Percentiles rank a stretch among this genome's conserved stretches.
phyloP scores from a whole-genome alignment of 1,140 invertebrate species.

The Drosophila chauvacae region DNA sequence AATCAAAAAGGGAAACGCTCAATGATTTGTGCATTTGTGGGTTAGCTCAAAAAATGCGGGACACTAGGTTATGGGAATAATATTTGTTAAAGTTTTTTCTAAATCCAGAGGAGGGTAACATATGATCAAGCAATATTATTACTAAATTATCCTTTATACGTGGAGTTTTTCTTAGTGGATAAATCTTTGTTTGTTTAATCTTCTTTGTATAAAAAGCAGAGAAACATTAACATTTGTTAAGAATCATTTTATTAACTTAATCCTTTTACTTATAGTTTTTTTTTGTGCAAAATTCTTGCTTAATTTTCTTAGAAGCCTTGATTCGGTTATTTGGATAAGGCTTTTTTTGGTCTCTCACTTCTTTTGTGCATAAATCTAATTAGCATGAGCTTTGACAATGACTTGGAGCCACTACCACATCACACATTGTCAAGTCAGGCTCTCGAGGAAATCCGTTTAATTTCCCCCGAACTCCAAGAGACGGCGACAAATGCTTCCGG shows the following conservation, averaged over 20 bases:
- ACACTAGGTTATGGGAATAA: constrained; percentile 38
- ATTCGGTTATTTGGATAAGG: neutral
- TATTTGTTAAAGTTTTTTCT: neutral
- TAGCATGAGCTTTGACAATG: constrained; percentile 33
- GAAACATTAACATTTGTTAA: too few species aligned
- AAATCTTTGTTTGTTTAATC: neutral
- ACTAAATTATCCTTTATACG: neutral
- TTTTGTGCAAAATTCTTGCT: neutral
- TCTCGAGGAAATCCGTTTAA: constrained; percentile 73
- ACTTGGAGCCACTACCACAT: constrained; percentile 27
- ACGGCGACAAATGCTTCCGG: constrained; percentile 34
- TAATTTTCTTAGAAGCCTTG: neutral
- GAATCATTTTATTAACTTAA: neutral
- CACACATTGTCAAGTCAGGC: constrained; percentile 48
- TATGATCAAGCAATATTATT: neutral
- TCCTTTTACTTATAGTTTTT: too few species aligned
- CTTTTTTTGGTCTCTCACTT: neutral
- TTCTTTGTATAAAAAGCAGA: too few species aligned
- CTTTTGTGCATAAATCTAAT: constrained; percentile 38
- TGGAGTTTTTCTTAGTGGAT: neutral
- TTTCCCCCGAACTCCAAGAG: constrained; percentile 49
- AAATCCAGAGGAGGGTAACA: neutral
- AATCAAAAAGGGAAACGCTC: constrained; percentile 20
- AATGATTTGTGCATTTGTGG: constrained; percentile 44
- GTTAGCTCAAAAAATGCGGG: constrained; percentile 22